A percentile compares a stretch with the other conserved stretches of the same genome.
These are phyloP conservation scores for Formicarius rufipectus DNA, from an alignment of 2,113 vertebrate genomes.

Conservation along the genomic window DNA sequence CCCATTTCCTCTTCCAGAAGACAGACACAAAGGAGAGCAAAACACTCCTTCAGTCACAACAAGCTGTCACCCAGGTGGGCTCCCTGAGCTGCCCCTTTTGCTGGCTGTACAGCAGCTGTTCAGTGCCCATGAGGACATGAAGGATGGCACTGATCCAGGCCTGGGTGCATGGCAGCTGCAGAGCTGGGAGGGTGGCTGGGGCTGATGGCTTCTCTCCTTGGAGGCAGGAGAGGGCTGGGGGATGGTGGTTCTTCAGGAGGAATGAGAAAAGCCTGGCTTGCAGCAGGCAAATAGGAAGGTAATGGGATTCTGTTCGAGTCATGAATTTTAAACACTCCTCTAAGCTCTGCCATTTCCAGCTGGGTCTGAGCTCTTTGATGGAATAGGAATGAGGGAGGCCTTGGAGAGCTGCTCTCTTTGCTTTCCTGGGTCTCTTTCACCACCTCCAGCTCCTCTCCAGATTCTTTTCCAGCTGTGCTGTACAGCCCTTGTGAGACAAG, in stretches of 20 bases:
- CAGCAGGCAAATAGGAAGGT: constrained; percentile 17
- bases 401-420: not conserved
- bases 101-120: not conserved
- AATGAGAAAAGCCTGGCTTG: constrained; percentile 12
- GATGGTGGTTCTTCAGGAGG: not conserved
- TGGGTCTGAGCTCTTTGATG: not conserved
- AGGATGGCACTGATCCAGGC: not conserved
- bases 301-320: constrained; percentile 51
- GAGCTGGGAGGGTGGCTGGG: not conserved
- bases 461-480: not conserved
- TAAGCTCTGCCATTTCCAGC: constrained; percentile 37
- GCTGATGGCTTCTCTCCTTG: not conserved
- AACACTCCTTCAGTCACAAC: not conserved
- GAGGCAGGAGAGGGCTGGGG: not conserved
- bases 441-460: not conserved
- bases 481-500: not conserved
- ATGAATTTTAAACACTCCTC: constrained; percentile 63
- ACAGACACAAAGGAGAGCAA: not conserved
- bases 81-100: fast-evolving
- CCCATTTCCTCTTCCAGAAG: not conserved
- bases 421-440: not conserved
- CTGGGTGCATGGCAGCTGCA: not conserved
- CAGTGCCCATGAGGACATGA: not conserved
- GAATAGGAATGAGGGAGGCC: constrained; percentile 8
- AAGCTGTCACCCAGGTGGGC: not conserved